These are phyloP conservation scores for Drosophila rhopaloa DNA, from an alignment of 1,140 invertebrate species.

Conservation along the genomic window DNA sequence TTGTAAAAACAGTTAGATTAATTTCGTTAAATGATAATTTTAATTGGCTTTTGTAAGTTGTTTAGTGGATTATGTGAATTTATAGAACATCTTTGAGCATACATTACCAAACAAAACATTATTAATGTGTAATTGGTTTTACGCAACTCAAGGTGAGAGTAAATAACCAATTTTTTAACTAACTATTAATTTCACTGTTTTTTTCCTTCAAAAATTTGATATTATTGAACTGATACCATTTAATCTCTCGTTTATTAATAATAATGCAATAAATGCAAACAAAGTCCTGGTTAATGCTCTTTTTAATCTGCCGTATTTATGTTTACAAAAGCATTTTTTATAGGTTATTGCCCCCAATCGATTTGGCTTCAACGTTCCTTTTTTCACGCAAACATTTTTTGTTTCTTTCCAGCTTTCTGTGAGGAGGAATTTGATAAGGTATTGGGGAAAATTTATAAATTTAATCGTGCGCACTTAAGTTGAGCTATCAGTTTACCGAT, in stretches of 20 bases:
- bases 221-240: slow-evolving; percentile 11
- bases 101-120: too few species aligned
- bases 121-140: too few species aligned
- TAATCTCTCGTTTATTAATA: slow-evolving; percentile 30
- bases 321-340: slow-evolving; percentile 2
- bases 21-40: too few species aligned
- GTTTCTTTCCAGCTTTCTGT: not conserved
- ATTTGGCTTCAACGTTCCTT: not conserved
- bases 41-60: too few species aligned
- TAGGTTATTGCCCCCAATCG: slow-evolving; percentile 2
- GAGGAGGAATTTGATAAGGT: not conserved
- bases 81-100: too few species aligned
- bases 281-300: slow-evolving; percentile 10
- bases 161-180: not conserved
- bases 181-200: not conserved
- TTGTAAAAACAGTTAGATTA: too few species aligned
- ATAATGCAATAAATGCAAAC: slow-evolving; percentile 19
- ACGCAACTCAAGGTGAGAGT: too few species aligned
- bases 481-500: too few species aligned
- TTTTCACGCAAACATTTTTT: not conserved
- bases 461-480: not conserved
- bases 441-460: slow-evolving; percentile 3
- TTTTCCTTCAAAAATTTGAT: not conserved
- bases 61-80: too few species aligned
- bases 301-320: slow-evolving; percentile 9